These are phyloP conservation scores for Philotrypesis tridentata DNA, from an alignment of 1,140 invertebrate genomes.

Conservation along the genomic window DNA sequence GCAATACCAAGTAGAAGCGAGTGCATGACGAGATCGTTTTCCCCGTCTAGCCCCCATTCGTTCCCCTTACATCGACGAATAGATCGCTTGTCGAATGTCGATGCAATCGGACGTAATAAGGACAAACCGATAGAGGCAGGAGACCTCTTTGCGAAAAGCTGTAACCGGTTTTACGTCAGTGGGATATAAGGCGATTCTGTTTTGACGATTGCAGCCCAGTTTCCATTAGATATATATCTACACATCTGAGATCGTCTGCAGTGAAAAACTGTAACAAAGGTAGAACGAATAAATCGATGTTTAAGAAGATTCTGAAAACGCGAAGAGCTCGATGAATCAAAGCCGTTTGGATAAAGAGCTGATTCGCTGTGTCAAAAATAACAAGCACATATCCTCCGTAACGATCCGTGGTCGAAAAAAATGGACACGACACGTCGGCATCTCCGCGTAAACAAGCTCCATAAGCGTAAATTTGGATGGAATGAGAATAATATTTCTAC, in stretches of 20 bases:
- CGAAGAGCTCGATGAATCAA: too few relatives aligned
- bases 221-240: not conserved
- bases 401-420: not conserved
- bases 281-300: too few relatives aligned
- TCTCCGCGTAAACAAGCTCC: not conserved
- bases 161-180: not conserved
- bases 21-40: not conserved
- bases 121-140: not conserved
- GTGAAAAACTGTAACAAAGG: too few relatives aligned
- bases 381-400: not conserved
- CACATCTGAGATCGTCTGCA: not conserved
- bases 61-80: not conserved
- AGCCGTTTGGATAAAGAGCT: too few relatives aligned
- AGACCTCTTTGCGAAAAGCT: not conserved
- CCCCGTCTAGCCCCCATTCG: not conserved
- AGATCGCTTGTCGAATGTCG: not conserved
- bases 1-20: conserved; percentile 5
- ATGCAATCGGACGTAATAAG: conserved; percentile 9
- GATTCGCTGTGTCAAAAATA: not conserved
- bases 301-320: too few relatives aligned
- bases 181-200: conserved; percentile 14
- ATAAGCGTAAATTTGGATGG: not conserved
- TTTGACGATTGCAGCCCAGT: not conserved
- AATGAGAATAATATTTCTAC: not conserved
- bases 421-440: too few relatives aligned